These are phyloP conservation scores for Pyrrhia umbra DNA, from an alignment of 2,888 invertebrate species.

Conservation along the genomic window DNA sequence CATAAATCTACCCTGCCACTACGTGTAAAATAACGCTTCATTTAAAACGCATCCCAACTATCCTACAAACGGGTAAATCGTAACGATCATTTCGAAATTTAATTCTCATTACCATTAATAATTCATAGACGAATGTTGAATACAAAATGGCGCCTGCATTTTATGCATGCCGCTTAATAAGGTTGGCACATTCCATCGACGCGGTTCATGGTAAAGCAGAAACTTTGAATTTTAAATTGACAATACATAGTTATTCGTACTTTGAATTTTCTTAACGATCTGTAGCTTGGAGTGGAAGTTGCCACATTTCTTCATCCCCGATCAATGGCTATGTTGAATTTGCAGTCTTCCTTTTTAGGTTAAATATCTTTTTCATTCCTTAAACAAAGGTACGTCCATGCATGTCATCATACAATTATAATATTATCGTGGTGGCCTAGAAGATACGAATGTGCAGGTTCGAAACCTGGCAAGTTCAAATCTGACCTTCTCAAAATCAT, in stretches of 20 bases:
- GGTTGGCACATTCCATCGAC: slow-evolving; percentile 41
- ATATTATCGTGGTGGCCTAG: no score
- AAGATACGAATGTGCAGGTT: no score
- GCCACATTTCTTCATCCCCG: no score
- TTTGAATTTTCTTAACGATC: slow-evolving; percentile 26
- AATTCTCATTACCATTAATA: slow-evolving; percentile 66
- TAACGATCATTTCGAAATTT: slow-evolving; percentile 58
- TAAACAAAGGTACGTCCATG: no score
- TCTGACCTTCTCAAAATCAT: no score
- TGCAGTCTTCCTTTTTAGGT: no score
- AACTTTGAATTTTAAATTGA: slow-evolving; percentile 47
- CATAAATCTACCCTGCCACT: no score
- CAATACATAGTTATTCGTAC: slow-evolving; percentile 31
- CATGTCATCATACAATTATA: no score
- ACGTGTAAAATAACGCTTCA: background rate
- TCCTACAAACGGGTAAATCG: slow-evolving; percentile 37
- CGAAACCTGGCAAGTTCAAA: no score
- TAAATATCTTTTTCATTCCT: no score
- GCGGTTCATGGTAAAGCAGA: slow-evolving; percentile 18
- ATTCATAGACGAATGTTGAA: slow-evolving; percentile 63
- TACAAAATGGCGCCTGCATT: slow-evolving; percentile 59
- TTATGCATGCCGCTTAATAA: slow-evolving; percentile 55
- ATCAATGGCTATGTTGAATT: no score
- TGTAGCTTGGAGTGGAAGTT: background rate
- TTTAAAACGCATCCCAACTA: slow-evolving; percentile 7